A percentile compares a stretch with the other conserved stretches of the same genome.
These are phyloP conservation scores for Sprattus sprattus DNA, from an alignment of 2,113 vertebrate species.

Conservation along the genomic window DNA sequence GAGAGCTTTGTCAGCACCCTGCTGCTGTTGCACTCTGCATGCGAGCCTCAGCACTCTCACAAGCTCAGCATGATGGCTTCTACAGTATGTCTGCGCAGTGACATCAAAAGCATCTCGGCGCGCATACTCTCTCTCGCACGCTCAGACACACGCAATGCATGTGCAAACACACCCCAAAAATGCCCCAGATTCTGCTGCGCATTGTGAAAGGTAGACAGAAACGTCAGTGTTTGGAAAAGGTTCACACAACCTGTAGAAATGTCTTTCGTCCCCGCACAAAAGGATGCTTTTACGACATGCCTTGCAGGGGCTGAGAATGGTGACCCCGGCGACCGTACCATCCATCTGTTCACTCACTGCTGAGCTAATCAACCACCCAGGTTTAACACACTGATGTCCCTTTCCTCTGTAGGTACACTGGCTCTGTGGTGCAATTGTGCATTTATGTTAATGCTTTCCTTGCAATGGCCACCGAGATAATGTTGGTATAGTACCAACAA, in stretches of 20 bases:
- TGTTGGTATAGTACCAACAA: too few species aligned
- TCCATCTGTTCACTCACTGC: neutral
- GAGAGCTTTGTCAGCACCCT: neutral
- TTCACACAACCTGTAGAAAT: slow-evolving; percentile 15
- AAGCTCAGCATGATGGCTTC: slow-evolving; percentile 22
- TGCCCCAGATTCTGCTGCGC: slow-evolving; percentile 1
- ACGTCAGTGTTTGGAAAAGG: neutral
- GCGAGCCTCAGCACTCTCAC: slow-evolving; percentile 24
- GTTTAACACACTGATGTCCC: neutral
- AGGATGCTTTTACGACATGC: neutral
- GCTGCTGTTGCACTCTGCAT: neutral
- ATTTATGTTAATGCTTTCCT: too few species aligned
- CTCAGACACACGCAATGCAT: neutral
- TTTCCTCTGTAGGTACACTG: neutral
- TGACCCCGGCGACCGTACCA: neutral
- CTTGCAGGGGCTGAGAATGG: neutral
- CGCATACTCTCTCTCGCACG: slow-evolving; percentile 18
- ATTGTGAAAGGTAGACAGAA: slow-evolving; percentile 15
- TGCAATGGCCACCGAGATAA: too few species aligned
- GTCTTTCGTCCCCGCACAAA: neutral
- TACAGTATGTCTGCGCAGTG: slow-evolving; percentile 18
- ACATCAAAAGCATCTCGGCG: slow-evolving; percentile 24
- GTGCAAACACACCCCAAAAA: slow-evolving; percentile 18
- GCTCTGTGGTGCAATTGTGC: too few species aligned
- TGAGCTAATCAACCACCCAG: neutral